Evolutionary conservation across 2,797 vertebrate genomes (phyloP).

Genomic region (Parotocinclus haroldoi): DNA sequence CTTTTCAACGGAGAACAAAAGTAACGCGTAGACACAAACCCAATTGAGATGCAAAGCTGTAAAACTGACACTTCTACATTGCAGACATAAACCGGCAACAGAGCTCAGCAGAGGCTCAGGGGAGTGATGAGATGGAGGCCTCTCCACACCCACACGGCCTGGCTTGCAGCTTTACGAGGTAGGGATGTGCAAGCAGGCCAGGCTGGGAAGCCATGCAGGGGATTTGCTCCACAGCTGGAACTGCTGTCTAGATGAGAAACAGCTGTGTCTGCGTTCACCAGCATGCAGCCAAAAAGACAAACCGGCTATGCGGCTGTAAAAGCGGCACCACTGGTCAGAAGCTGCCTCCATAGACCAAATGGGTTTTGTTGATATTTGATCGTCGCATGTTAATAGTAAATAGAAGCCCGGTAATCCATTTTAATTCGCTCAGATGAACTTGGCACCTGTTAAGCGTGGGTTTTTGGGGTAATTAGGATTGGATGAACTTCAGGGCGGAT

Average conservation of each 20-base stretch:
- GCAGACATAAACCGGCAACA: conserved; percentile 31
- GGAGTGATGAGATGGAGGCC: conserved; percentile 42
- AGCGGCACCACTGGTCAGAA: conserved; percentile 25
- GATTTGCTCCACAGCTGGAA: conserved; percentile 43
- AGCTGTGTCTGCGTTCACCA: conserved; percentile 43
- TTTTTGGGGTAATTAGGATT: not conserved
- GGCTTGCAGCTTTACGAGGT: conserved; percentile 47
- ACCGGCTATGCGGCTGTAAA: conserved; percentile 43
- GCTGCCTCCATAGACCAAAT: conserved; percentile 18
- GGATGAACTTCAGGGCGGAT: not conserved
- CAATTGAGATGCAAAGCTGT: conserved; percentile 35
- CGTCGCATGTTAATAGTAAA: not conserved
- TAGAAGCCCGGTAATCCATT: not conserved
- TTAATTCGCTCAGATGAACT: not conserved
- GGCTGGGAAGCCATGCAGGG: conserved; percentile 35
- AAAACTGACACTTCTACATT: conserved; percentile 45
- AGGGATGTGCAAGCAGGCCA: conserved; percentile 33
- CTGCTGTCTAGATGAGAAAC: conserved; percentile 49
- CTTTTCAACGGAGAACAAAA: conserved; percentile 15
- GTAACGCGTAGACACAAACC: not conserved
- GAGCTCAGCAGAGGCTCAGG: conserved; percentile 33
- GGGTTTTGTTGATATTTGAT: conserved; percentile 10
- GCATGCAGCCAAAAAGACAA: conserved; percentile 45
- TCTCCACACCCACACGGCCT: conserved; percentile 50
- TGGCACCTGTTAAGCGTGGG: not conserved